Percentiles rank a stretch among this genome's conserved stretches.
These are phyloP conservation scores for Macrophya alboannulata DNA, from an alignment of 2,888 invertebrate species.

Conservation along the genomic window DNA sequence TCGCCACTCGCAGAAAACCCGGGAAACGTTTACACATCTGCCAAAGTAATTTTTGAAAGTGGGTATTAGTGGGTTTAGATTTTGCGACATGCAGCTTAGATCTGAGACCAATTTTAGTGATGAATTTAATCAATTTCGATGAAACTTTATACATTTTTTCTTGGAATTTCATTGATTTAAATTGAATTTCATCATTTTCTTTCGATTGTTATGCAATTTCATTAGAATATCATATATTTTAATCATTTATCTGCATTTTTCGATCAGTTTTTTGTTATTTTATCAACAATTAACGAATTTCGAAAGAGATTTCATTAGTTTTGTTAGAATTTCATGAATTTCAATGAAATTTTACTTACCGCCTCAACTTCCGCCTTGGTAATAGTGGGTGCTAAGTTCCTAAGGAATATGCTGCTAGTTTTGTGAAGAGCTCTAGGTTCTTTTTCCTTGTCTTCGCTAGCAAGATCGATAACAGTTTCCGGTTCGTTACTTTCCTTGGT, in stretches of 20 bases:
- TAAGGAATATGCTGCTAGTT: conserved; percentile 97
- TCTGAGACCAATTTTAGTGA: too few relatives aligned
- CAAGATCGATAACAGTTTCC: conserved; percentile 78
- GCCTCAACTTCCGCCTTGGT: conserved; percentile 98
- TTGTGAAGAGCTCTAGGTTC: conserved; percentile 92
- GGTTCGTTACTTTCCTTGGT: conserved; percentile 78
- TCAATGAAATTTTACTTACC: conserved; percentile 81
- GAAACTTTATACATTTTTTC: conserved; percentile 14
- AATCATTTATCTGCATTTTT: not conserved
- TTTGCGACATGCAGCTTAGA: too few relatives aligned
- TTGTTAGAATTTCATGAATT: not conserved
- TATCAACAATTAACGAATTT: not conserved
- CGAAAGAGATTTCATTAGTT: too few relatives aligned
- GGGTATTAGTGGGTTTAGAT: too few relatives aligned
- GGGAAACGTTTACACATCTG: conserved; percentile 95
- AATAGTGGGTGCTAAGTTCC: conserved; percentile 97
- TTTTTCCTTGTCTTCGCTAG: conserved; percentile 79
- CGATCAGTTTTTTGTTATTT: not conserved
- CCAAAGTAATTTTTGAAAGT: conserved; percentile 56
- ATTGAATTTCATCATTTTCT: too few relatives aligned
- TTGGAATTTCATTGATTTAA: too few relatives aligned
- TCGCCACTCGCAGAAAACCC: conserved; percentile 96
- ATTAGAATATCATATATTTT: not conserved
- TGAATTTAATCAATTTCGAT: not conserved
- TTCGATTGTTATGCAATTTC: not conserved